Evolutionary conservation across 2,888 invertebrate genomes (phyloP).

Genomic region (Caenorhabditis sp.): DNA sequence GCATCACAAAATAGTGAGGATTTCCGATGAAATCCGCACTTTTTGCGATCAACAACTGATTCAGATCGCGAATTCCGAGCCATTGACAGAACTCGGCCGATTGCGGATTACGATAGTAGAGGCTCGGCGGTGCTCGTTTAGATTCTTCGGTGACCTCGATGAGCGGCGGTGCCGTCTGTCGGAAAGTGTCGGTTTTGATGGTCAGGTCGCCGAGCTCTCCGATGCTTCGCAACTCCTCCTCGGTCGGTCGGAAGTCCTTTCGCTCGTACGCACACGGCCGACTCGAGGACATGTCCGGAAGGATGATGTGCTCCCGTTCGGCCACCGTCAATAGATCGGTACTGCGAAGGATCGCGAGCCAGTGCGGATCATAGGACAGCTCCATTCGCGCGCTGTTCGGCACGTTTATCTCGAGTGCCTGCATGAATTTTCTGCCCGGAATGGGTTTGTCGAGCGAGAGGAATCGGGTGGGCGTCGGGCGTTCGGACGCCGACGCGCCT

Average conservation of each 20-base stretch:
- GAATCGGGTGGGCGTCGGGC: constrained; percentile 69
- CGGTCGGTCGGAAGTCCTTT: constrained; percentile 70
- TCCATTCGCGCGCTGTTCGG: constrained; percentile 60
- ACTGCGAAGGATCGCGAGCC: constrained; percentile 89
- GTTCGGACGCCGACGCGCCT: constrained; percentile 21
- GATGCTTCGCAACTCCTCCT: constrained; percentile 82
- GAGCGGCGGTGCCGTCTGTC: constrained; percentile 85
- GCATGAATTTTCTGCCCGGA: constrained; percentile 90
- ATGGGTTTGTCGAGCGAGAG: constrained; percentile 86
- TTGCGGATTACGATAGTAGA: constrained; percentile 74
- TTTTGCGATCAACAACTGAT: constrained; percentile 65
- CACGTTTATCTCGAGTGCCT: constrained; percentile 80
- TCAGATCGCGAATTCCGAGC: constrained; percentile 74
- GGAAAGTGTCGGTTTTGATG: constrained; percentile 87
- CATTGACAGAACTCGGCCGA: constrained; percentile 71
- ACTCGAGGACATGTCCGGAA: constrained; percentile 25
- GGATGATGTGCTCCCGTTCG: constrained; percentile 13
- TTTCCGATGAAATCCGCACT: constrained; percentile 49
- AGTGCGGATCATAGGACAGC: constrained; percentile 90
- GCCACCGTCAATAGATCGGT: constrained; percentile 84
- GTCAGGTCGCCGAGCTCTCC: constrained; percentile 82
- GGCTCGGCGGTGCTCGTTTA: constrained; percentile 23
- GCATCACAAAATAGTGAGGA: constrained; percentile 55
- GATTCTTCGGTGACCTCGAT: constrained; percentile 25
- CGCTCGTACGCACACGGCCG: constrained; percentile 50